phyloP scores from a whole-genome alignment of 2,888 invertebrate genomes.

The Cheiracanthium punctorium region DNA sequence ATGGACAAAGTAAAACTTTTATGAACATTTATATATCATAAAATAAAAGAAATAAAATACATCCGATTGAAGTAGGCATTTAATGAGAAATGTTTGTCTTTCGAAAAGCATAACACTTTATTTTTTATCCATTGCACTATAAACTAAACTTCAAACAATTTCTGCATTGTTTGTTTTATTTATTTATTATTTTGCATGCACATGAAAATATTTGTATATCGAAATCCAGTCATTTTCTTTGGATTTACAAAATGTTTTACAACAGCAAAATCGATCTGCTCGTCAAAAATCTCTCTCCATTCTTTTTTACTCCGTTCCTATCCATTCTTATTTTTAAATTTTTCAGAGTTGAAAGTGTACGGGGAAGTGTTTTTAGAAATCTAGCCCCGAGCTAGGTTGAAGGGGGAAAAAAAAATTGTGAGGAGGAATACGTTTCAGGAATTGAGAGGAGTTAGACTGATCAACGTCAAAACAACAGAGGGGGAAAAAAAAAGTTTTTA shows the following conservation, averaged over 20 bases:
- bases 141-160: constrained; percentile 39
- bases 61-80: too few relatives aligned
- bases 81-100: too few relatives aligned
- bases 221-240: constrained; percentile 19
- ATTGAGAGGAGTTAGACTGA: not conserved
- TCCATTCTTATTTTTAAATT: constrained; percentile 4
- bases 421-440: not conserved
- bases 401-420: not conserved
- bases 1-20: too few relatives aligned
- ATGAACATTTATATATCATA: too few relatives aligned
- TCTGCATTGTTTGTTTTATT: not conserved
- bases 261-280: not conserved
- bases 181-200: too few relatives aligned
- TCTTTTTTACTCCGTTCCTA: not conserved
- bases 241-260: not conserved
- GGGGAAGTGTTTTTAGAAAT: constrained; percentile 16
- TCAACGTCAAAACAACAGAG: not conserved
- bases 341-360: not conserved
- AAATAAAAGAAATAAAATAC: too few relatives aligned
- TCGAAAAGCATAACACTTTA: too few relatives aligned
- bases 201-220: constrained; percentile 37
- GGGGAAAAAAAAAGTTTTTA: constrained; percentile 19
- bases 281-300: not conserved
- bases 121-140: not conserved
- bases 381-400: constrained; percentile 5